Conservation (phyloP, 2,888 invertebrate genomes). For the Trachelus iudaicus region DNA sequence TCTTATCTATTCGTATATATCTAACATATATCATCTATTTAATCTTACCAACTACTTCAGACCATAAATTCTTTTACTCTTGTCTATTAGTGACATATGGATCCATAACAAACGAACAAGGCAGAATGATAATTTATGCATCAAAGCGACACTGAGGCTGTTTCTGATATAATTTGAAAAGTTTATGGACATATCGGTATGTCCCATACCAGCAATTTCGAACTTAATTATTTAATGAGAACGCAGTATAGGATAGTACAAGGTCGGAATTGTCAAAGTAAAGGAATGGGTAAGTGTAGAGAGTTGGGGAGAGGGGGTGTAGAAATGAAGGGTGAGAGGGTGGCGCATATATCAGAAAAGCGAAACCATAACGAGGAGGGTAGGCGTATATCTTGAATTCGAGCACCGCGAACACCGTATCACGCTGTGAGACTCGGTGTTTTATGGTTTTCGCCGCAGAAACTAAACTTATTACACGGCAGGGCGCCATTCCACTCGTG, state of each 20-base stretch:
- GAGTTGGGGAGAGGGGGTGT: background rate
- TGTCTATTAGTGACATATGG: background rate
- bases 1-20: no score
- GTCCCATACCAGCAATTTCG: background rate
- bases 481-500: conserved; percentile 41
- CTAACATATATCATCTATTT: background rate
- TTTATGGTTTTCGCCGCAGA: conserved; percentile 62
- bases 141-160: background rate
- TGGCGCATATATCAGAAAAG: conserved; percentile 22
- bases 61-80: background rate
- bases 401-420: conserved; percentile 38
- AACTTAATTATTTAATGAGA: background rate
- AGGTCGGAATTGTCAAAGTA: background rate
- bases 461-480: conserved; percentile 64
- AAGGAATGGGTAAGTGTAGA: background rate
- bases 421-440: conserved; percentile 51
- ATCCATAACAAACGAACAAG: background rate
- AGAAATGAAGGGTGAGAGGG: background rate
- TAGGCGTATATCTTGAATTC: conserved; percentile 42
- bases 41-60: background rate
- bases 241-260: background rate
- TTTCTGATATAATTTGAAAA: no score
- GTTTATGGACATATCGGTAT: background rate
- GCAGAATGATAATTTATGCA: no score
- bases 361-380: conserved; percentile 35